Evolutionary conservation across 2,797 vertebrate genomes (phyloP).

Genomic region (Acanthis flammea): DNA sequence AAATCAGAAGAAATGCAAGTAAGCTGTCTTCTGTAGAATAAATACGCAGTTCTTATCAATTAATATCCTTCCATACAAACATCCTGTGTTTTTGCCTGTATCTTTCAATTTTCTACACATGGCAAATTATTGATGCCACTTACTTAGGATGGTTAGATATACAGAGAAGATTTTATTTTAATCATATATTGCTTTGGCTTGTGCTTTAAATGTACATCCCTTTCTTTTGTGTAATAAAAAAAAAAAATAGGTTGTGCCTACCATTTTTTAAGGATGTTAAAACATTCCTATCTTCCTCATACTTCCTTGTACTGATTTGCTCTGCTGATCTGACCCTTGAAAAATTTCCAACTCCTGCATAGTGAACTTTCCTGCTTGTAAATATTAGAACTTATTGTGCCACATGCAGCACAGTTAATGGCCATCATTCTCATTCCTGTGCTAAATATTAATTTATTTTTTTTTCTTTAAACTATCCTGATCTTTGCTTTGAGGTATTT

Average conservation of each 20-base stretch:
- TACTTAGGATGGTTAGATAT: not conserved
- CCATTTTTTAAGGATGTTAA: not conserved
- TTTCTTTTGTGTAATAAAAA: not conserved
- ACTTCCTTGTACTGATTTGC: not conserved
- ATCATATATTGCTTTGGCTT: not conserved
- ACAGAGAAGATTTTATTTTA: not conserved
- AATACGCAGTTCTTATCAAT: not conserved
- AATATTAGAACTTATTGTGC: not conserved
- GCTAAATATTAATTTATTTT: too few relatives aligned
- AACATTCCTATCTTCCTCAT: not conserved
- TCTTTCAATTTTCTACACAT: not conserved
- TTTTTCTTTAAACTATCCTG: not conserved
- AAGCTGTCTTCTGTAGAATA: not conserved
- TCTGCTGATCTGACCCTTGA: not conserved
- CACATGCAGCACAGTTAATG: not conserved
- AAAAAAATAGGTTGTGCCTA: not conserved
- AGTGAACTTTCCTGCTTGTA: not conserved
- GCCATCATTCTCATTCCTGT: not conserved
- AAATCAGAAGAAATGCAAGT: conserved; percentile 48
- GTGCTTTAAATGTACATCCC: not conserved
- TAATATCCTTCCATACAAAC: not conserved
- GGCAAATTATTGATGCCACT: not conserved
- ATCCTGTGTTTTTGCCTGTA: not conserved
- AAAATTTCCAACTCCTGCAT: not conserved
- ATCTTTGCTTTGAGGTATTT: not conserved